phyloP scores from a whole-genome alignment of 2,888 invertebrate species.

The Aspidiotus rigidus region DNA sequence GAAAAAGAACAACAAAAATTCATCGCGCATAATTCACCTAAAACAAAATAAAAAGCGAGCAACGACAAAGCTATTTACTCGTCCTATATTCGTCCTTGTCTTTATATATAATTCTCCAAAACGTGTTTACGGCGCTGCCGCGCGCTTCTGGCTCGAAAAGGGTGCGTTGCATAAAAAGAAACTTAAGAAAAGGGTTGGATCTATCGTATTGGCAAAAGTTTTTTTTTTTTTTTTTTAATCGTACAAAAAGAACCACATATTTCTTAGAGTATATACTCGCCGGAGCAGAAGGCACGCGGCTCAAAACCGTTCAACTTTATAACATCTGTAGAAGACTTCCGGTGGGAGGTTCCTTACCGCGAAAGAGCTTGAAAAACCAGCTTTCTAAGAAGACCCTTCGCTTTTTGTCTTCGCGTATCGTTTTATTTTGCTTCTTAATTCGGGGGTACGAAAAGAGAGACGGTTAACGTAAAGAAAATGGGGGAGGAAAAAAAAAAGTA shows the following conservation, averaged over 20 bases:
- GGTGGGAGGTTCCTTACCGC: slow-evolving; percentile 25
- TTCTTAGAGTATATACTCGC: not conserved
- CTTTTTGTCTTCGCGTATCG: not conserved
- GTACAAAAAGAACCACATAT: slow-evolving; percentile 9
- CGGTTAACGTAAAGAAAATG: not conserved
- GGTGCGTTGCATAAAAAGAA: no score
- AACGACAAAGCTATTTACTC: no score
- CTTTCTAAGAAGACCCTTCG: slow-evolving; percentile 13
- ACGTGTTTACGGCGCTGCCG: not conserved
- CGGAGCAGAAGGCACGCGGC: slow-evolving; percentile 25
- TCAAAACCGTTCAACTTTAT: slow-evolving; percentile 17
- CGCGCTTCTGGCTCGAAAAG: no score
- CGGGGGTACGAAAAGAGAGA: slow-evolving; percentile 5
- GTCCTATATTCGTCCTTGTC: no score
- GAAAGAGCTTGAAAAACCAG: slow-evolving; percentile 12
- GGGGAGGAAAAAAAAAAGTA: not conserved
- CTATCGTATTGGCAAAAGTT: no score
- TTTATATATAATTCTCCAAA: not conserved
- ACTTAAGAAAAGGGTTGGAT: no score
- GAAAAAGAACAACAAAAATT: no score
- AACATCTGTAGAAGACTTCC: slow-evolving; percentile 32
- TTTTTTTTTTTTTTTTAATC: no score
- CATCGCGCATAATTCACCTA: no score
- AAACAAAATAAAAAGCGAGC: no score
- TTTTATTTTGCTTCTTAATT: slow-evolving; percentile 10